Base-by-base conservation (phyloP, 1,140 invertebrate genomes). In the Tachypleus tridentatus region DNA sequence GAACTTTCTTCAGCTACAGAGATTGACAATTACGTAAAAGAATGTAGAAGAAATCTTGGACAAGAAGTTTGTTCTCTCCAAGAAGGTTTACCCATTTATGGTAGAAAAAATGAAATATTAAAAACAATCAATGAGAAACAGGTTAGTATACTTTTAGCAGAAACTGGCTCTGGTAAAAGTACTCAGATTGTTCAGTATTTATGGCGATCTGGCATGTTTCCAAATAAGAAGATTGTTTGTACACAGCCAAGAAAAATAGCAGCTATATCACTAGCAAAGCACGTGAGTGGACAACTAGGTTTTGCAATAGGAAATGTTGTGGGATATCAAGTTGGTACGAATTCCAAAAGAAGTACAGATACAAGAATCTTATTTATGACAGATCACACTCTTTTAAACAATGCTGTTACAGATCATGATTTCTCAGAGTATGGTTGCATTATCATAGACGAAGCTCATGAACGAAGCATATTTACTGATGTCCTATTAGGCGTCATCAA, bases 321-420 rank as follows among this genome's bases (percentile, higher is more conserved):
- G 29, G 97, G 97, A 3, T 98, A 94, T 79, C 94, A 98, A 80
- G 96, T 98, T 72, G 80, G 96, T 68, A 98, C 98, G 83, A 94
- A 98, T 74, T 93, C 89, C 74, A 91, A 86, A 64, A 90, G 86
- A 75, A 92, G 88, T 49, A n/a, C 7, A 54, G 53, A 0, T 8
- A n/a, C 53, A n/a, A 88, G 86, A 76, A 89, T 99, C 68, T 81
- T 95, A 47, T 99, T 98, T 74, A 86, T 98, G 63, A 99, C 97
- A 0, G 97, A 98, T 82, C 95, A 95, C 58, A 76, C 98, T 51
- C 79, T 99, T 47, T 77, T 98, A 57, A 76, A 91, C 67, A 91
- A 97, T 78, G 87, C 88, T 3, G 86, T 95, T 74, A 76, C 79
- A 51, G 80, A 83, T 76, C 75, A 76, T 49, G 64, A 76, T 49